A percentile compares a stretch with the other conserved stretches of the same genome.
phyloP scores from a whole-genome alignment of 92 coral and sea anemone species.

The Siderastrea siderea region DNA sequence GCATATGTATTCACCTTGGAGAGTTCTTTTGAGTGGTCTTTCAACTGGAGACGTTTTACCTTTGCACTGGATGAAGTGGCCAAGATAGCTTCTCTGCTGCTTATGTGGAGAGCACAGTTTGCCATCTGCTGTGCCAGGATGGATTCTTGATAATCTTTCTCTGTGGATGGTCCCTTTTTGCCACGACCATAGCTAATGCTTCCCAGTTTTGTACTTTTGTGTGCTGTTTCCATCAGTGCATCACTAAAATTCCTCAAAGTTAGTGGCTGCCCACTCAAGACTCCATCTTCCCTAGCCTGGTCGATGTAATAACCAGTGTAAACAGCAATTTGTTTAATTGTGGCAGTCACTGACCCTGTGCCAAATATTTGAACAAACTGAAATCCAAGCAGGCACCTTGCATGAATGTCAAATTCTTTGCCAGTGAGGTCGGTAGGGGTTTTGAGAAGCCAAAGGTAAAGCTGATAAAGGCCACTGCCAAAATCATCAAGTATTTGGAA shows the following conservation, averaged over 20 bases:
- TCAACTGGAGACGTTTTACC: neutral
- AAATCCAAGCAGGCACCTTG: slow-evolving; percentile 57
- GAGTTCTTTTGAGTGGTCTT: neutral
- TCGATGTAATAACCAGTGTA: slow-evolving; percentile 48
- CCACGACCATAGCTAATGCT: slow-evolving; percentile 59
- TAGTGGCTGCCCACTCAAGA: slow-evolving; percentile 46
- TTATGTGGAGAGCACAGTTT: slow-evolving; percentile 1
- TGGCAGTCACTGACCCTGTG: slow-evolving; percentile 45
- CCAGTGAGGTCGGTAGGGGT: slow-evolving; percentile 48
- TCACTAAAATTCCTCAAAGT: slow-evolving; percentile 49
- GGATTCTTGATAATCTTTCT: neutral
- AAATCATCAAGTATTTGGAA: slow-evolving; percentile 26
- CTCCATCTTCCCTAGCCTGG: slow-evolving; percentile 54
- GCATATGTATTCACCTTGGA: neutral
- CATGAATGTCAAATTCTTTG: slow-evolving; percentile 46
- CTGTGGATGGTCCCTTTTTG: slow-evolving; percentile 24
- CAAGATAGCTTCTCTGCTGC: neutral
- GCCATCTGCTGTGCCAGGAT: neutral
- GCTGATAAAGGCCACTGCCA: slow-evolving; percentile 38
- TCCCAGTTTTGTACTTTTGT: slow-evolving; percentile 45
- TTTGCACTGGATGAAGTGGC: neutral
- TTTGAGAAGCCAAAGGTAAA: slow-evolving; percentile 29
- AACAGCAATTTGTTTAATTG: slow-evolving; percentile 47
- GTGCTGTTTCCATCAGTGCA: slow-evolving; percentile 60
- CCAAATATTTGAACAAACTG: slow-evolving; percentile 63